These are phyloP conservation scores for Anas platyrhynchos DNA, from an alignment of 2,113 vertebrate genomes.

Conservation along the genomic window DNA sequence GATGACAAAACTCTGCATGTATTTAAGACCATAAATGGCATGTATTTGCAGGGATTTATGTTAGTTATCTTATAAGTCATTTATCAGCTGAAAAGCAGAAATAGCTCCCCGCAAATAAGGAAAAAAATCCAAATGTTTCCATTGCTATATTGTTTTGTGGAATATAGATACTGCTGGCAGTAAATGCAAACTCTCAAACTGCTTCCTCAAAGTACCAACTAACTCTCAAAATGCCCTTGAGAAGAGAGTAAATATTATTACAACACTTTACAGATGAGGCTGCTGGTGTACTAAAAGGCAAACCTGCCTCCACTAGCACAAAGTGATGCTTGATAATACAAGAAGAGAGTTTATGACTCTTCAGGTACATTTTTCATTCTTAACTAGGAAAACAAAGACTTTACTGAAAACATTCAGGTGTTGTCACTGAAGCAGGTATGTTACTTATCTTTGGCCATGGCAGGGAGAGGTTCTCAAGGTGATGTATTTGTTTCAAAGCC, in stretches of 20 bases:
- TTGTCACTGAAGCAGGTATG: background rate
- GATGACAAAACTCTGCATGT: conserved; percentile 20
- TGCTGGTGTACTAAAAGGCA: background rate
- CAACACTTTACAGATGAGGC: background rate
- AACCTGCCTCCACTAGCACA: background rate
- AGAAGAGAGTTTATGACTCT: background rate
- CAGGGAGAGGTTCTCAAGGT: background rate
- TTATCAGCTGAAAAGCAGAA: conserved; percentile 41
- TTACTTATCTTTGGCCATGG: background rate
- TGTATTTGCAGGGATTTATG: background rate
- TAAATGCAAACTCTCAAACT: background rate
- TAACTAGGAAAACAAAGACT: background rate
- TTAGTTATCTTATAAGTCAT: conserved; percentile 26
- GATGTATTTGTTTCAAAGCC: background rate
- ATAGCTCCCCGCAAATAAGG: background rate
- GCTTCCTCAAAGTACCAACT: background rate
- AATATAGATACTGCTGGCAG: conserved; percentile 11
- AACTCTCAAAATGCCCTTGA: background rate
- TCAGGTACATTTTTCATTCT: background rate
- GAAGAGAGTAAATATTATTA: background rate
- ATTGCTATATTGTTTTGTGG: background rate
- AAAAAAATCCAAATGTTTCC: background rate
- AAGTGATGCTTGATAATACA: background rate
- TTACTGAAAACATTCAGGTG: background rate
- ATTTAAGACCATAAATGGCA: conserved; percentile 11